Conservation (phyloP, 2,113 vertebrate species). For the Lichenostomus cassidix region DNA sequence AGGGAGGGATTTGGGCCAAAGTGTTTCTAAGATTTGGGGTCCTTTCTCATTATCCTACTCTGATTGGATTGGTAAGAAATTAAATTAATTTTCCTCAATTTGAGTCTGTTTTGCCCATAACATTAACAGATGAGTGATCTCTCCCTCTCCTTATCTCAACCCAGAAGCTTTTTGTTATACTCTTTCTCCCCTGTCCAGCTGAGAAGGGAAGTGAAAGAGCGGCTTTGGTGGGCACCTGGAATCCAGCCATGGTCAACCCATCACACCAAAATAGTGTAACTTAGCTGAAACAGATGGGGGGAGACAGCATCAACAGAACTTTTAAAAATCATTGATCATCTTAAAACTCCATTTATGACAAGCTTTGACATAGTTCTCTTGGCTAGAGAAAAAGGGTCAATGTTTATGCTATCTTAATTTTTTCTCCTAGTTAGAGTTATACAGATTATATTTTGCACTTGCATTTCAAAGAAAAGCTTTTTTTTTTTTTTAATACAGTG, state of each 20-base stretch:
- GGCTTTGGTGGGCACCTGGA: neutral
- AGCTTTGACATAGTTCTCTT: neutral
- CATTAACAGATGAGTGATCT: neutral
- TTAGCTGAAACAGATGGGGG: neutral
- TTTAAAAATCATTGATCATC: neutral
- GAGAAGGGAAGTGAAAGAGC: neutral
- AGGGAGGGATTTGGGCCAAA: neutral
- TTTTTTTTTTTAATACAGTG: neutral
- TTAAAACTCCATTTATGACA: neutral
- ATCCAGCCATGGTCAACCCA: neutral
- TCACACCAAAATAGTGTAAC: neutral
- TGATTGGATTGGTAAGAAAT: neutral
- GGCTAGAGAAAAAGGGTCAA: neutral
- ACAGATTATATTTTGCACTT: neutral
- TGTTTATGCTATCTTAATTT: neutral
- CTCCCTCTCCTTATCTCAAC: neutral
- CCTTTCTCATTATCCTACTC: neutral
- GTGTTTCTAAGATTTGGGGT: neutral
- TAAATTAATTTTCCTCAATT: neutral
- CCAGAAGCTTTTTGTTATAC: neutral
- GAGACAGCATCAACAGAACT: neutral
- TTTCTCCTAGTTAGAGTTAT: neutral
- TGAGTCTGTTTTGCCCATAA: neutral
- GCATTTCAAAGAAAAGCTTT: neutral
- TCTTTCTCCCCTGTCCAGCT: neutral